Conservation (phyloP, 1,140 invertebrate genomes). For the Nixonia krombeini region DNA sequence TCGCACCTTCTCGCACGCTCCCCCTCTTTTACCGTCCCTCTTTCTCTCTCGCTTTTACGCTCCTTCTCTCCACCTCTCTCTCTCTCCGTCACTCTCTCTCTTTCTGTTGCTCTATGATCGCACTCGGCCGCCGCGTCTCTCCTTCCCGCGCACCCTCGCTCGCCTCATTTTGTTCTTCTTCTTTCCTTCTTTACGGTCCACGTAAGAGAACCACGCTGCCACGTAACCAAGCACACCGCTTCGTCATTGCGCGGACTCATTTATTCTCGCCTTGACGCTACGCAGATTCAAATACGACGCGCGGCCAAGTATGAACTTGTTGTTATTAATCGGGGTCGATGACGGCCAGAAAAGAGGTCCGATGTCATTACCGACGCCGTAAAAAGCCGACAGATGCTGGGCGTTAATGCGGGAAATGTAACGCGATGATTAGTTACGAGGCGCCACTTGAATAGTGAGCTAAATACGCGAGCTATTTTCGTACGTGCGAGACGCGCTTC, state of each 20-base stretch:
- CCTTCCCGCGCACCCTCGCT: neutral
- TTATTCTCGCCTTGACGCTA: conserved; percentile 44
- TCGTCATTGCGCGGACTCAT: conserved; percentile 51
- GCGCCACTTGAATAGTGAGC: too few species aligned
- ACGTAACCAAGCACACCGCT: conserved; percentile 41
- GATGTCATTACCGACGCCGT: conserved; percentile 19
- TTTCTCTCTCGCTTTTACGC: too few species aligned
- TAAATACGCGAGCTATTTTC: too few species aligned
- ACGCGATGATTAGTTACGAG: too few species aligned
- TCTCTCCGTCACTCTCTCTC: neutral
- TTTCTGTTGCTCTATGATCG: conserved; percentile 13
- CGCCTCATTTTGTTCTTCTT: conserved; percentile 15
- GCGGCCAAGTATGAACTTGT: conserved; percentile 29
- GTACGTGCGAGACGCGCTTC: too few species aligned
- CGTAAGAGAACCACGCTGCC: conserved; percentile 33
- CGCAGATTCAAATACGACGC: conserved; percentile 25
- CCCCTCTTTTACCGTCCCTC: neutral
- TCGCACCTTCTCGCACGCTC: conserved; percentile 1
- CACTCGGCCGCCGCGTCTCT: neutral
- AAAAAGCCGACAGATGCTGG: conserved; percentile 27
- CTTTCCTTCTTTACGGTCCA: conserved; percentile 28
- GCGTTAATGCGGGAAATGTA: conserved; percentile 12
- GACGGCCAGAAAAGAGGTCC: conserved; percentile 12
- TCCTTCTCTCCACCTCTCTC: neutral
- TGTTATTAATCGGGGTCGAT: conserved; percentile 43